These are phyloP conservation scores for Nymphalis polychloros DNA, from an alignment of 2,888 invertebrate species.

Conservation along the genomic window DNA sequence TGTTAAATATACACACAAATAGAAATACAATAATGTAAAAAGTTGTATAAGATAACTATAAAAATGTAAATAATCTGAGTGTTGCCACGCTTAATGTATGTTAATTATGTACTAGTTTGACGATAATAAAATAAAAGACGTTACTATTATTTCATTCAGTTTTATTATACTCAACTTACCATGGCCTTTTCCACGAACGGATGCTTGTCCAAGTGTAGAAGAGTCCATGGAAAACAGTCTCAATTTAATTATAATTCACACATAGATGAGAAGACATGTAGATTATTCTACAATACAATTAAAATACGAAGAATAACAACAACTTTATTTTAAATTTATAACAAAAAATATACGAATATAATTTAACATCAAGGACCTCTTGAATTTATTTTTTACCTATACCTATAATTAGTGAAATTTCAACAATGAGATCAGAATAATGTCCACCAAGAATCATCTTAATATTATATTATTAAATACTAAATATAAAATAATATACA, in stretches of 20 bases:
- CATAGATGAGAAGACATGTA: conserved; percentile 46
- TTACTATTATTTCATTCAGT: conserved; percentile 49
- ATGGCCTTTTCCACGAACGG: conserved; percentile 75
- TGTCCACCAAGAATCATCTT: background rate
- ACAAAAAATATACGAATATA: conserved; percentile 17
- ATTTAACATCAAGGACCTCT: background rate
- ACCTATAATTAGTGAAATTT: background rate
- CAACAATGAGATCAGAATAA: conserved; percentile 13
- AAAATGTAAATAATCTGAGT: conserved; percentile 42
- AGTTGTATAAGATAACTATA: background rate
- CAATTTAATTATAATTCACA: conserved; percentile 68
- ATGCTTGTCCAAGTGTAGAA: conserved; percentile 73
- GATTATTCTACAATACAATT: conserved; percentile 24
- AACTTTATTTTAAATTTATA: conserved; percentile 21
- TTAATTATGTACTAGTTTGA: background rate
- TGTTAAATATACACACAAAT: background rate
- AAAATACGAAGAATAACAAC: conserved; percentile 26
- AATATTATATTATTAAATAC: background rate
- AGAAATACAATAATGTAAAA: conserved; percentile 1
- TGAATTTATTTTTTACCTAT: background rate
- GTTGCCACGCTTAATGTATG: conserved; percentile 16
- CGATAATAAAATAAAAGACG: conserved; percentile 53
- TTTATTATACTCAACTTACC: conserved; percentile 76
- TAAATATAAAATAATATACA: conserved; percentile 12
- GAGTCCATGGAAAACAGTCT: conserved; percentile 78